Evolutionary conservation across 2,113 vertebrate genomes (phyloP), one percentile per base, ranked within the genome.

Genomic region (Cairina moschata): DNA sequence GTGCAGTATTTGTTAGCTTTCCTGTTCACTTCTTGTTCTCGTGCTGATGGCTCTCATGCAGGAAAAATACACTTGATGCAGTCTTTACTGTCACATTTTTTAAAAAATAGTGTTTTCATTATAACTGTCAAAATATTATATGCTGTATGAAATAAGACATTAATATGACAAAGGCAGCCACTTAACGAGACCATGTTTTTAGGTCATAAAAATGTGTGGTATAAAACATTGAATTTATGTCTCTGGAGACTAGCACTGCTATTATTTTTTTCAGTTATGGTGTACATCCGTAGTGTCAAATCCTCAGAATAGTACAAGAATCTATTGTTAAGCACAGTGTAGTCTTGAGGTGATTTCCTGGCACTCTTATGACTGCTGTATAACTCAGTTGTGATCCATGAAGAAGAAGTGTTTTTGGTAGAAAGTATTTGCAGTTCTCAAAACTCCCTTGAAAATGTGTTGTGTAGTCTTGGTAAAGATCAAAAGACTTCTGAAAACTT

Each of bases 301-400:
- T 65, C 36, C 46, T 90, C 58, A 32, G 15, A 73, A 14, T 3
- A 60, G 11, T 11, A 8, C 54, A 76, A 54, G 40, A 66, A 36
- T 73, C n/a, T 48, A 0, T 26, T 69, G 3, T 58, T 66, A 59
- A 31, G 29, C 15, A 72, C 44, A 7, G 8, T 0, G 0, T 50
- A 46, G 32, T 44, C n/a, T 55, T 59, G 4, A 0, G 74, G 38
- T 31, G 11, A 9, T 86, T 93, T 84, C 38, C 42, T 78, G 52
- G 25, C 40, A 28, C 15, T 68, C 69, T 72, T 46, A 31, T 21
- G 40, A 71, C 25, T 60, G 50, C 55, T 34, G n/a, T 77, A 73
- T 18, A 76, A 29, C 34, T 31, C 38, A 20, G 14, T 10, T 66
- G 23, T 54, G 75, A 77, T 59, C 59, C n/a, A 5, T 17, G 31